A percentile compares a stretch with the other conserved stretches of the same genome.
These are phyloP conservation scores for Macrosteles quadrilineatus DNA, from an alignment of 1,140 invertebrate species.

Conservation along the genomic window DNA sequence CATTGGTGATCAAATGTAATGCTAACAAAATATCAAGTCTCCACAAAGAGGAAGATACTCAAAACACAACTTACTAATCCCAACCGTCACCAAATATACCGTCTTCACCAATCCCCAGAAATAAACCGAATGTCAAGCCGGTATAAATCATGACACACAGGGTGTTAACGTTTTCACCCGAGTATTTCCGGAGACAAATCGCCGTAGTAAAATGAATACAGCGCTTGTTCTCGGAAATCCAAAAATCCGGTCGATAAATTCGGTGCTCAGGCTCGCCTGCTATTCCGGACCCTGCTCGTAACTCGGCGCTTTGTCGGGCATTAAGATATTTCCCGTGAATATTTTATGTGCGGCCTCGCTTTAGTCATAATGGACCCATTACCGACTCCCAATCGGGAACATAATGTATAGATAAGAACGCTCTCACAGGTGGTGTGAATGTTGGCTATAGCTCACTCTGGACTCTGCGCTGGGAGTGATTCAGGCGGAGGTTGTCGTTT, in stretches of 20 bases:
- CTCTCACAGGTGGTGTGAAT: background rate
- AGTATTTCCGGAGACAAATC: constrained; percentile 18
- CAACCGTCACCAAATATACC: too few relatives aligned
- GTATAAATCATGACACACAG: constrained; percentile 11
- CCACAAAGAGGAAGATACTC: too few relatives aligned
- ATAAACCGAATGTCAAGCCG: background rate
- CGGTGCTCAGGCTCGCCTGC: background rate
- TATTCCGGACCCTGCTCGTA: constrained; percentile 9
- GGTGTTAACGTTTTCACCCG: constrained; percentile 17
- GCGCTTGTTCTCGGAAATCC: constrained; percentile 2
- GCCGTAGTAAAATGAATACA: constrained; percentile 21
- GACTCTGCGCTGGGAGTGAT: too few relatives aligned
- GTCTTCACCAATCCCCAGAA: too few relatives aligned
- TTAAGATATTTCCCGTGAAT: constrained; percentile 22
- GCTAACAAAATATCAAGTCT: too few relatives aligned
- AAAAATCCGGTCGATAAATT: constrained; percentile 26
- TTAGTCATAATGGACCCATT: constrained; percentile 25
- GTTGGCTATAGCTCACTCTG: background rate
- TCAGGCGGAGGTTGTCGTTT: too few relatives aligned
- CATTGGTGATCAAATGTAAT: too few relatives aligned
- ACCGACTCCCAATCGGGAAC: constrained; percentile 18
- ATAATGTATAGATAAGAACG: constrained; percentile 21
- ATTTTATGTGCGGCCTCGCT: constrained; percentile 13
- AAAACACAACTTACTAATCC: too few relatives aligned
- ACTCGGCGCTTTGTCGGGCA: constrained; percentile 17